Percentiles rank a stretch among this genome's conserved stretches.
phyloP scores from a whole-genome alignment of 2,888 invertebrate species.

The Rhagophthalmus giganteus region DNA sequence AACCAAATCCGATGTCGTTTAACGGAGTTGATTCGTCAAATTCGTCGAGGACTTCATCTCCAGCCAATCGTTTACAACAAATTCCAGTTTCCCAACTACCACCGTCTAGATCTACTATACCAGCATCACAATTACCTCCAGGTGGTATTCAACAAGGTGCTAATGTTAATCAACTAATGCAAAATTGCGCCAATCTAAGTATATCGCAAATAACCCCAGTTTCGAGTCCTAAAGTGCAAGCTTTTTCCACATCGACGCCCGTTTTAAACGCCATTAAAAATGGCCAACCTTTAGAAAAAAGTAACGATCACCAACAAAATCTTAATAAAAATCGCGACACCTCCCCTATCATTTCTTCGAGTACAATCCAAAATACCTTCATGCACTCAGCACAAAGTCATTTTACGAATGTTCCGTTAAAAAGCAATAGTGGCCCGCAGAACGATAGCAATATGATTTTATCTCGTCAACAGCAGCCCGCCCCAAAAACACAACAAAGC shows the following conservation, averaged over 20 bases:
- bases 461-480: background rate
- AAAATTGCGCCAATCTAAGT: conserved; percentile 36
- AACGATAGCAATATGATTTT: conserved; percentile 17
- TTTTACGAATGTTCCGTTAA: conserved; percentile 11
- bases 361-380: conserved; percentile 3
- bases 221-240: conserved; percentile 38
- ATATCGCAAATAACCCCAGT: conserved; percentile 36
- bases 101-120: conserved; percentile 40
- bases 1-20: conserved; percentile 34
- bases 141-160: conserved; percentile 16
- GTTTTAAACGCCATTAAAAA: conserved; percentile 8
- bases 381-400: conserved; percentile 15
- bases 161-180: conserved; percentile 33
- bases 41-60: conserved; percentile 53
- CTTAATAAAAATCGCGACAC: conserved; percentile 9
- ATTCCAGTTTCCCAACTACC: conserved; percentile 46
- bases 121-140: conserved; percentile 46
- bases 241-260: conserved; percentile 47
- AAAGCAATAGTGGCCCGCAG: background rate
- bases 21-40: conserved; percentile 52
- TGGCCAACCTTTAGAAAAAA: conserved; percentile 3
- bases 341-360: background rate
- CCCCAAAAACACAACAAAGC: conserved; percentile 19
- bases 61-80: conserved; percentile 40
- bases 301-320: background rate